These are phyloP conservation scores for Sminthopsis crassicaudata DNA, from an alignment of 2,113 vertebrate species.

Conservation along the genomic window DNA sequence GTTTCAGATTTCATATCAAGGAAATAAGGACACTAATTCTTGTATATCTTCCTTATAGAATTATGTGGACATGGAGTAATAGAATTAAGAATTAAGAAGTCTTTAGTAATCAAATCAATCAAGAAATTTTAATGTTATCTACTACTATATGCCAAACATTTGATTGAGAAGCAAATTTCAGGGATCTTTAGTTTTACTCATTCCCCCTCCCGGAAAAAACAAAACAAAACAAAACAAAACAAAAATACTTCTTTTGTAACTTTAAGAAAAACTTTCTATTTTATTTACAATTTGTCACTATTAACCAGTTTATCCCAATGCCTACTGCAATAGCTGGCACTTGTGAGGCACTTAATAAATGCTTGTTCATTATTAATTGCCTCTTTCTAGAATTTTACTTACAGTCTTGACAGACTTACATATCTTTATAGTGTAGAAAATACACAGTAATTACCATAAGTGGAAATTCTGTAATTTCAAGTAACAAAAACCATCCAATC, in stretches of 20 bases:
- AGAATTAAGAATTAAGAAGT: not conserved
- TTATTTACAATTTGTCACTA: conserved; percentile 21
- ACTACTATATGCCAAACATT: not conserved
- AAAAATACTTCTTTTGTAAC: not conserved
- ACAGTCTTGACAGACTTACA: conserved; percentile 61
- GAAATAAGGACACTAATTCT: not conserved
- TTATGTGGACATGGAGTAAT: not conserved
- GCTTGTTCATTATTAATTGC: conserved; percentile 55
- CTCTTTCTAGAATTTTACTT: conserved; percentile 60
- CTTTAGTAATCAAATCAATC: not conserved
- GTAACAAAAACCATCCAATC: conserved; percentile 51
- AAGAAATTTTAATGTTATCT: not conserved
- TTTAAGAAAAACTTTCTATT: conserved; percentile 20
- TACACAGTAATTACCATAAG: conserved; percentile 34
- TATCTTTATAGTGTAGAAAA: conserved; percentile 58
- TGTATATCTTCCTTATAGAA: not conserved
- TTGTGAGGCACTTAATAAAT: not conserved
- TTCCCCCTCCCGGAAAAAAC: no score
- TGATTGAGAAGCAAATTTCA: not conserved
- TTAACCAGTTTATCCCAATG: not conserved
- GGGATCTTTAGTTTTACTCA: not conserved
- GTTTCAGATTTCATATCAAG: not conserved
- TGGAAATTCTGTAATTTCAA: conserved; percentile 54
- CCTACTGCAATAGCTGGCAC: not conserved
- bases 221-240: no score